A percentile compares a stretch with the other conserved stretches of the same genome.
Conservation (phyloP, 2,113 vertebrate genomes). For the Sinocyclocheilus maitianheensis region DNA sequence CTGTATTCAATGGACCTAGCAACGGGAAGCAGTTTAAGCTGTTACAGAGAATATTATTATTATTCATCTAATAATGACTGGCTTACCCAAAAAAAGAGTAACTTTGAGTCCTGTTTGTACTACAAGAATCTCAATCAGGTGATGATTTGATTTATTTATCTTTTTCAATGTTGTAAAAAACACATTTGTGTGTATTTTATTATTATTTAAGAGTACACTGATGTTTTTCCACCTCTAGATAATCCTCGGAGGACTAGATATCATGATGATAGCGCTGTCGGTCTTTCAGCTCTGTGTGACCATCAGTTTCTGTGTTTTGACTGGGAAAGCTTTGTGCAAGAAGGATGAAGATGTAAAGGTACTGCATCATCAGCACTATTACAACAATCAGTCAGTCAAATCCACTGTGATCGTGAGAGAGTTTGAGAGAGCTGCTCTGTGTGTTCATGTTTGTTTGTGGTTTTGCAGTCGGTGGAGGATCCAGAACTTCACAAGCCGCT, state of each 20-base stretch:
- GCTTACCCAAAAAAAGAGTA: too few species aligned
- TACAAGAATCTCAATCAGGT: background rate
- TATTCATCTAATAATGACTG: background rate
- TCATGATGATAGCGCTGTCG: background rate
- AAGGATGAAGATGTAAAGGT: too few species aligned
- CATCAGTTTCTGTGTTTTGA: too few species aligned
- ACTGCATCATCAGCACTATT: too few species aligned
- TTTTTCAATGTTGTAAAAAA: background rate
- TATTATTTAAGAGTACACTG: background rate
- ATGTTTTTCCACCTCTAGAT: background rate
- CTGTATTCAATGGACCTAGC: slow-evolving; percentile 52
- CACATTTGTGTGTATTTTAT: background rate
- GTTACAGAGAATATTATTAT: background rate
- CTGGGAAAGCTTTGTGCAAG: too few species aligned
- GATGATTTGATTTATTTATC: background rate
- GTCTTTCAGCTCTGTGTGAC: too few species aligned
- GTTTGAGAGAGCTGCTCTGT: background rate
- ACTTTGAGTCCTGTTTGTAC: background rate
- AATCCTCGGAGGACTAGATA: background rate
- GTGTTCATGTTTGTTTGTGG: background rate
- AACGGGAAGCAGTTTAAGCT: fast-evolving
- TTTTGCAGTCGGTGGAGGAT: background rate
- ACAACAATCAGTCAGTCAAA: background rate
- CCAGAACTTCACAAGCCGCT: background rate
- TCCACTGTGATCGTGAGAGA: background rate